These are phyloP conservation scores for Mormyrops attenuatus DNA, from an alignment of 2,797 vertebrate genomes.

Conservation along the genomic window DNA sequence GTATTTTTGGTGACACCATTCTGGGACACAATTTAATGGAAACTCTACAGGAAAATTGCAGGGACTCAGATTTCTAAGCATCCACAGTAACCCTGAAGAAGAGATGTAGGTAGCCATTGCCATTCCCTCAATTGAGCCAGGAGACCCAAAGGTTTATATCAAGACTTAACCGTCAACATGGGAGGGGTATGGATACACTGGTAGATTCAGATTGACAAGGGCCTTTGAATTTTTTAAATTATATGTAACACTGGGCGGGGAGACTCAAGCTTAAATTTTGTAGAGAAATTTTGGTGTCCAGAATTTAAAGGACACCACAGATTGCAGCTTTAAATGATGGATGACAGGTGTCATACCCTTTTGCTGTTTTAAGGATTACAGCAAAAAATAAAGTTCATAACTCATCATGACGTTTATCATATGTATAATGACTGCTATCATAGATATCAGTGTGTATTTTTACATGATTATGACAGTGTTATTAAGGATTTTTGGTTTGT, in stretches of 20 bases:
- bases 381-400: not conserved
- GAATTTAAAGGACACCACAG: not conserved
- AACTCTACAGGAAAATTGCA: not conserved
- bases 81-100: not conserved
- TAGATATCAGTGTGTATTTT: not conserved
- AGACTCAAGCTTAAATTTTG: not conserved
- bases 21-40: not conserved
- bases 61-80: not conserved
- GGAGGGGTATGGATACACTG: not conserved
- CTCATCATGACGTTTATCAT: not conserved
- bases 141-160: not conserved
- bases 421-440: not conserved
- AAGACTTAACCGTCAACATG: not conserved
- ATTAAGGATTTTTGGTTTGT: not conserved
- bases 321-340: not conserved
- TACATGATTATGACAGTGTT: not conserved
- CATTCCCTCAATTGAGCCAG: not conserved
- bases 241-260: not conserved
- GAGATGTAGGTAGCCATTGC: not conserved
- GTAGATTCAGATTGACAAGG: not conserved
- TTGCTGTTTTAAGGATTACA: not conserved
- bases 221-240: not conserved
- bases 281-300: not conserved
- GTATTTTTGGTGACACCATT: not conserved
- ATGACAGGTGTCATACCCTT: not conserved